Conservation (phyloP, 2,113 vertebrate genomes). For the Argyrosomus japonicus region DNA sequence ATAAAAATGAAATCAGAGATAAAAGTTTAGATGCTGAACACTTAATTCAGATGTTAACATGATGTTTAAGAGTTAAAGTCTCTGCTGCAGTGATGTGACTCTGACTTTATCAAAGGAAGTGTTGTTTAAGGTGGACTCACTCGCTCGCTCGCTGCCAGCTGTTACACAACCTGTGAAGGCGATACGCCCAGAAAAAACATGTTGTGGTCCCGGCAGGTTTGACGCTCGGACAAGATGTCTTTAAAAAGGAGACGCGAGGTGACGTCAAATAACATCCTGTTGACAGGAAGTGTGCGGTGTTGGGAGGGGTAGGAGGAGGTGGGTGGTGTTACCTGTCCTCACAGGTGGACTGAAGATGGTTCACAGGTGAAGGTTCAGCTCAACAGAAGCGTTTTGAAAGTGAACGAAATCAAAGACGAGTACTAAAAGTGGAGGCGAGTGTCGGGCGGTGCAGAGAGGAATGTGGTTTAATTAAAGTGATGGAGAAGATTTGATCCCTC, state of each 20-base stretch:
- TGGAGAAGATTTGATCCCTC: conserved; percentile 4
- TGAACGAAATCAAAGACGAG: not conserved
- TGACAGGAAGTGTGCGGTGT: not conserved
- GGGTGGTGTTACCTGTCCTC: conserved; percentile 1
- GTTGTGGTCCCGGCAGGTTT: not conserved
- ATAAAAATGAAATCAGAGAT: not conserved
- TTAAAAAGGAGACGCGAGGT: not conserved
- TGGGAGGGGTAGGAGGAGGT: not conserved
- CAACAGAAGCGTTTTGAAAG: not conserved
- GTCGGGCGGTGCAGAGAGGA: not conserved
- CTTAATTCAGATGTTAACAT: not conserved
- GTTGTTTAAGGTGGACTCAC: conserved; percentile 41
- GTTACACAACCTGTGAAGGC: conserved; percentile 45
- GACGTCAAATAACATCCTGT: conserved; percentile 13
- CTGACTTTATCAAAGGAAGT: conserved; percentile 42
- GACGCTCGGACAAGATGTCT: not conserved
- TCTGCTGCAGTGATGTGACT: not conserved
- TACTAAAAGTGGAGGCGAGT: not conserved
- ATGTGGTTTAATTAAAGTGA: not conserved
- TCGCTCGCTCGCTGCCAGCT: conserved; percentile 17
- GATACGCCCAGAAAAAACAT: conserved; percentile 13
- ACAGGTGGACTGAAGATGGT: conserved; percentile 12
- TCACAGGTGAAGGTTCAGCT: not conserved
- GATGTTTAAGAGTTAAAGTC: not conserved
- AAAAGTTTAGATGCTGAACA: not conserved